These are phyloP conservation scores for Platypus cylindrus DNA, from an alignment of 2,888 invertebrate genomes.

Conservation along the genomic window DNA sequence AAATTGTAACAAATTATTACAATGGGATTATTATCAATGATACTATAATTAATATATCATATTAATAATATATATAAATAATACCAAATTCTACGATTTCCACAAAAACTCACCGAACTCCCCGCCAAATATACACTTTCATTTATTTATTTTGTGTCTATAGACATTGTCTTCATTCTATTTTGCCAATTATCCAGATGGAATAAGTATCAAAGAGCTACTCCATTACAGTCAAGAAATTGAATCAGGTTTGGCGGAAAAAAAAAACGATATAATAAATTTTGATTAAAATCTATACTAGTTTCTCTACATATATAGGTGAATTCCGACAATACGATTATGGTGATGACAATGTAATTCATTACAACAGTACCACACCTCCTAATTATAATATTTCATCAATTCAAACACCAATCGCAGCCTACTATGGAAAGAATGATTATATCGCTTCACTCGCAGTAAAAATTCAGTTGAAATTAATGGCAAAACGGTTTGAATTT, in stretches of 20 bases:
- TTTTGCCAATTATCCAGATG: slow-evolving; percentile 36
- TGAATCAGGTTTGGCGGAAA: slow-evolving; percentile 30
- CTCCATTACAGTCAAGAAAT: slow-evolving; percentile 41
- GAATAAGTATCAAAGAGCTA: slow-evolving; percentile 38
- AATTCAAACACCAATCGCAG: slow-evolving; percentile 22
- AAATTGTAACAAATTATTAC: too few species aligned
- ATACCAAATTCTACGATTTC: too few species aligned
- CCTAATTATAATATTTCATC: slow-evolving; percentile 34
- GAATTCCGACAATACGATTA: slow-evolving; percentile 11
- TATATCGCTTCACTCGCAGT: neutral
- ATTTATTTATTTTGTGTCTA: too few species aligned
- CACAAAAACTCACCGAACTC: too few species aligned
- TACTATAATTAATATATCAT: too few species aligned
- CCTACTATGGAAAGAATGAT: slow-evolving; percentile 12
- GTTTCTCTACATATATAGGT: slow-evolving; percentile 4
- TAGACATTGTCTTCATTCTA: slow-evolving; percentile 12
- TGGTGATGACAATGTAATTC: slow-evolving; percentile 16
- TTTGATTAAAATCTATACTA: too few species aligned
- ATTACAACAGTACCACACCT: slow-evolving; percentile 29
- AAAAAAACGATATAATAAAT: too few species aligned
- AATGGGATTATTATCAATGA: too few species aligned
- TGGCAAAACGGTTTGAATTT: too few species aligned
- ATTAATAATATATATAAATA: too few species aligned
- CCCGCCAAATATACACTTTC: too few species aligned
- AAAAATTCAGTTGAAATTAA: too few species aligned